Conservation (phyloP, 2,888 invertebrate species). For the Epinotia ramella region DNA sequence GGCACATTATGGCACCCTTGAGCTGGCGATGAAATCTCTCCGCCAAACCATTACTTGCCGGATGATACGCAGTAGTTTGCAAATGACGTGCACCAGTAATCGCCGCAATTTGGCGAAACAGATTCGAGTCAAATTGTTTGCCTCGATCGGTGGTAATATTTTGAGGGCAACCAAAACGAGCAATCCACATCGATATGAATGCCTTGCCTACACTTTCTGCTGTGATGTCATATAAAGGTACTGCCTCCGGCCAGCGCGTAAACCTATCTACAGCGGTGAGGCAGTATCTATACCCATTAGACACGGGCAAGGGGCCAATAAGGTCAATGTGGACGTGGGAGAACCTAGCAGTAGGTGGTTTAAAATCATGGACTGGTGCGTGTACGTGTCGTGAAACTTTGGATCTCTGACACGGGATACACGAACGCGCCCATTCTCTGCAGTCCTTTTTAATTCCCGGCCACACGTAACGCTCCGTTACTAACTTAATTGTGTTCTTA, state of each 20-base stretch:
- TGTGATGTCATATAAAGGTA: no score
- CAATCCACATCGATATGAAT: no score
- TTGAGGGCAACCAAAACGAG: no score
- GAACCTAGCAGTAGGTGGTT: no score
- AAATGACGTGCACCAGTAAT: neutral
- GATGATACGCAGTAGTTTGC: neutral
- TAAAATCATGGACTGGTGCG: no score
- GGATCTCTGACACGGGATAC: neutral
- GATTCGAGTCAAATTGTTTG: no score
- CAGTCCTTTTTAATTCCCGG: neutral
- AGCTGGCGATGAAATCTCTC: neutral
- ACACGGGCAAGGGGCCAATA: slow-evolving; percentile 1
- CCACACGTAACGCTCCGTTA: slow-evolving; percentile 3
- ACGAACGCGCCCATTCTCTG: neutral
- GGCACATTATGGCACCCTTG: neutral
- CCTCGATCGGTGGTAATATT: no score
- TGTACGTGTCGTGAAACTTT: neutral
- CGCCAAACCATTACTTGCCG: neutral
- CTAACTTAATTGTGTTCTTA: neutral
- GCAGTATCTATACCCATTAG: slow-evolving; percentile 7
- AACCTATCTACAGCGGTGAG: neutral
- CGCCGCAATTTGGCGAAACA: no score
- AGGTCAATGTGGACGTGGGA: neutral
- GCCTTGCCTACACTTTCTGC: no score
- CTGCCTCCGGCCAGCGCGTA: slow-evolving; percentile 7